Conservation (phyloP, 2,113 vertebrate genomes). For the Mormoops blainvillei region DNA sequence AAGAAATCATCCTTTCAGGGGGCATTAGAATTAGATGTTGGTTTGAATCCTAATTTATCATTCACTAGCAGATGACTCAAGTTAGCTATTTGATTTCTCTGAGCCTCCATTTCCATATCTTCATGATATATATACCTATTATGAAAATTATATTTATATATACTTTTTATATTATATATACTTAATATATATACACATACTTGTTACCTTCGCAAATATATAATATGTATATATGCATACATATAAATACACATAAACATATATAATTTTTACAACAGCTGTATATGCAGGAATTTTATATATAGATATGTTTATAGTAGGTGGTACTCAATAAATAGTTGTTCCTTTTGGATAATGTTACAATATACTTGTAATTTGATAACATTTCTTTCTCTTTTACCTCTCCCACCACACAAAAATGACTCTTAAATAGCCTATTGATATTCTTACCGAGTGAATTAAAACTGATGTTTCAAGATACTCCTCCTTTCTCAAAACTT, state of each 20-base stretch:
- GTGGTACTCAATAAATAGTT: neutral
- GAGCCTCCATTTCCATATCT: neutral
- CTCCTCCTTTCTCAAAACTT: neutral
- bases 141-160: neutral
- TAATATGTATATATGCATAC: neutral
- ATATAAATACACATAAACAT: neutral
- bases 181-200: neutral
- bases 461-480: neutral
- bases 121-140: neutral
- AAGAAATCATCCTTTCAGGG: neutral
- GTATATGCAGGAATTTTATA: neutral
- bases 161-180: neutral
- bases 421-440: neutral
- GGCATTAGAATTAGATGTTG: neutral
- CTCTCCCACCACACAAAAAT: neutral
- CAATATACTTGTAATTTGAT: neutral
- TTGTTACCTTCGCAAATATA: neutral
- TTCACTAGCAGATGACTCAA: neutral
- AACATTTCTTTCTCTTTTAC: neutral
- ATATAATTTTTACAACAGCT: neutral
- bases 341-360: neutral
- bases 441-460: slow-evolving; percentile 23
- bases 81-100: neutral
- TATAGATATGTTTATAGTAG: neutral
- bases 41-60: neutral